These are phyloP conservation scores for Bostrychus sinensis DNA, from an alignment of 2,113 vertebrate species.

Conservation along the genomic window DNA sequence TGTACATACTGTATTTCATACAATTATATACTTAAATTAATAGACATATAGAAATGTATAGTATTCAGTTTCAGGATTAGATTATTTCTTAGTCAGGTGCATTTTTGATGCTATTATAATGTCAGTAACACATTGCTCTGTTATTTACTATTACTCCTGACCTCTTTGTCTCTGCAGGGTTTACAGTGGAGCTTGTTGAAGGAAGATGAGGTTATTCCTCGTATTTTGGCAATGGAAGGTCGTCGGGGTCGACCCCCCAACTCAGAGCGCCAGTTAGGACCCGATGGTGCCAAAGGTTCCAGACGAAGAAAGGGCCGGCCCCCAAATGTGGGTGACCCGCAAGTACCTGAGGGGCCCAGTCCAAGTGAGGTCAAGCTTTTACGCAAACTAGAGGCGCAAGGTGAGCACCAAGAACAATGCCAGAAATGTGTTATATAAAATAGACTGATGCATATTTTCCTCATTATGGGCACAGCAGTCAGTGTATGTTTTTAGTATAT, in stretches of 20 bases:
- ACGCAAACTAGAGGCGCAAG: conserved; percentile 96
- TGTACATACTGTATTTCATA: not conserved
- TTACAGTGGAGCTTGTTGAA: conserved; percentile 97
- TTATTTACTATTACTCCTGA: conserved; percentile 8
- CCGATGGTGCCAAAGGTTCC: conserved; percentile 78
- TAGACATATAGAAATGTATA: conserved; percentile 4
- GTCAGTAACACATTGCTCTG: conserved; percentile 3
- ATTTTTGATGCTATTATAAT: conserved; percentile 2
- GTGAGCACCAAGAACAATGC: conserved; percentile 72
- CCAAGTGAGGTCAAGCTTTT: conserved; percentile 89
- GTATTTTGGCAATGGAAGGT: conserved; percentile 92
- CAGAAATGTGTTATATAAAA: no score
- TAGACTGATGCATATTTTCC: no score
- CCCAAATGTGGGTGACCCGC: conserved; percentile 86
- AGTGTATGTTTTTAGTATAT: not conserved
- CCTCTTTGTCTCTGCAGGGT: conserved; percentile 79
- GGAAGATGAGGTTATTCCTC: conserved; percentile 92
- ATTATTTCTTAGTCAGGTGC: conserved; percentile 22
- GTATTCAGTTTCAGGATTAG: conserved; percentile 20
- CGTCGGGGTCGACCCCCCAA: conserved; percentile 89
- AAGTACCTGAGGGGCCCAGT: conserved; percentile 88
- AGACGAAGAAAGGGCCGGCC: conserved; percentile 92
- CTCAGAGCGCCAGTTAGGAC: conserved; percentile 81
- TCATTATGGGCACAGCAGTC: no score
- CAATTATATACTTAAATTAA: not conserved